These are phyloP conservation scores for Metopolophium dirhodum DNA, from an alignment of 1,140 invertebrate genomes.

Conservation along the genomic window DNA sequence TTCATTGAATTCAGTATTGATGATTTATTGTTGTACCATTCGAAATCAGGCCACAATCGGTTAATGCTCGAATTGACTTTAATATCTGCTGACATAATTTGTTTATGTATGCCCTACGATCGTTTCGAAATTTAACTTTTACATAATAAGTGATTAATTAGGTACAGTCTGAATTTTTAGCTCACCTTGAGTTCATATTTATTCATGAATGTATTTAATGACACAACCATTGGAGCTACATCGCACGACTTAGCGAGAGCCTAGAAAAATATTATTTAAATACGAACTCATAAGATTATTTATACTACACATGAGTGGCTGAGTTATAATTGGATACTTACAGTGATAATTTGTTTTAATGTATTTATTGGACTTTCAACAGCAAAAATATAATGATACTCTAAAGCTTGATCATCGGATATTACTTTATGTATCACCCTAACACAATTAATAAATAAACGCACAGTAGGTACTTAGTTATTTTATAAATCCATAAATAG, in stretches of 20 bases:
- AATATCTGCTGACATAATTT: background rate
- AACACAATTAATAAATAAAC: background rate
- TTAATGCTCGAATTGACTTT: background rate
- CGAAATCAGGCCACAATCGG: background rate
- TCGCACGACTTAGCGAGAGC: background rate
- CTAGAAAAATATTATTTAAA: background rate
- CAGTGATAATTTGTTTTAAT: background rate
- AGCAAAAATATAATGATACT: background rate
- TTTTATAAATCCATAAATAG: background rate
- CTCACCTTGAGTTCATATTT: background rate
- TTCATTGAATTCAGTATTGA: background rate
- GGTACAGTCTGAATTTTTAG: background rate
- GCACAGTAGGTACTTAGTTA: background rate
- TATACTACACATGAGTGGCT: background rate
- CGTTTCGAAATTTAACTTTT: background rate
- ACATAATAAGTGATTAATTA: background rate
- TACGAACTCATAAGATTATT: background rate
- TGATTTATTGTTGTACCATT: background rate
- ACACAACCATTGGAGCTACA: background rate
- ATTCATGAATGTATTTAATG: background rate
- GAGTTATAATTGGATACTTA: background rate
- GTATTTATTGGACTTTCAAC: conserved; percentile 31
- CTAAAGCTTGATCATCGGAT: background rate
- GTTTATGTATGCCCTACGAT: background rate
- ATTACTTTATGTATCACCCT: conserved; percentile 7